Percentiles rank a stretch among this genome's conserved stretches.
phyloP scores from a whole-genome alignment of 1,140 invertebrate species.

The Procambarus virginalis region DNA sequence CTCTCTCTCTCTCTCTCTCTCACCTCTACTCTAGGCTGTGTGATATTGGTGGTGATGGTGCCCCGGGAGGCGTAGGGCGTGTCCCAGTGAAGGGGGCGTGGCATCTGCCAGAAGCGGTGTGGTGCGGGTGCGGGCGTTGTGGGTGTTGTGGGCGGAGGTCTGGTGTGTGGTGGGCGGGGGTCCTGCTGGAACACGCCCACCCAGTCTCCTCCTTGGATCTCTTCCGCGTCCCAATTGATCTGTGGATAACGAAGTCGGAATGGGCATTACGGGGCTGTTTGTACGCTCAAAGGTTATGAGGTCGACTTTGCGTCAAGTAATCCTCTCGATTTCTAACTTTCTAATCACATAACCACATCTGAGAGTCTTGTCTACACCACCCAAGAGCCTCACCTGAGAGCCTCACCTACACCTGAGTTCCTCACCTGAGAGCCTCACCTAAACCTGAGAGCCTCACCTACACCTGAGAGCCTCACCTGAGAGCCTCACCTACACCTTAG shows the following conservation, averaged over 20 bases:
- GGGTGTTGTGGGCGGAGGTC: slow-evolving; percentile 34
- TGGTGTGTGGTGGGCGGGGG: slow-evolving; percentile 23
- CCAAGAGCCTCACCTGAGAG: background rate
- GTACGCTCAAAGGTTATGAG: too few relatives aligned
- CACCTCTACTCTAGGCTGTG: slow-evolving; percentile 43
- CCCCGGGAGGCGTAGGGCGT: slow-evolving; percentile 54
- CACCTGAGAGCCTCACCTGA: background rate
- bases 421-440: background rate
- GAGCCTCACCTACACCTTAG: background rate
- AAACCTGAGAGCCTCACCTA: background rate
- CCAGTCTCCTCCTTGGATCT: slow-evolving; percentile 59
- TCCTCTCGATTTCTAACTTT: too few relatives aligned
- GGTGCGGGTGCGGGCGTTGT: background rate
- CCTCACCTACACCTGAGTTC: background rate
- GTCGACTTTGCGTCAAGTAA: too few relatives aligned
- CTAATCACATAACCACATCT: too few relatives aligned
- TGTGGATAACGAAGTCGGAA: background rate
- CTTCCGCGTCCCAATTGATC: slow-evolving; percentile 62
- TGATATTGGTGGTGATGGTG: slow-evolving; percentile 48
- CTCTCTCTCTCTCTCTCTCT: background rate
- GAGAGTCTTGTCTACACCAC: too few relatives aligned
- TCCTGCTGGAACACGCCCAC: slow-evolving; percentile 69
- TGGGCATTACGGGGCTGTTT: too few relatives aligned
- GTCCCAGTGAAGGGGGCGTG: slow-evolving; percentile 49
- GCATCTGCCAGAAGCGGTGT: slow-evolving; percentile 37